These are phyloP conservation scores for Heptranchias perlo DNA, from an alignment of 2,113 vertebrate species.

Conservation along the genomic window DNA sequence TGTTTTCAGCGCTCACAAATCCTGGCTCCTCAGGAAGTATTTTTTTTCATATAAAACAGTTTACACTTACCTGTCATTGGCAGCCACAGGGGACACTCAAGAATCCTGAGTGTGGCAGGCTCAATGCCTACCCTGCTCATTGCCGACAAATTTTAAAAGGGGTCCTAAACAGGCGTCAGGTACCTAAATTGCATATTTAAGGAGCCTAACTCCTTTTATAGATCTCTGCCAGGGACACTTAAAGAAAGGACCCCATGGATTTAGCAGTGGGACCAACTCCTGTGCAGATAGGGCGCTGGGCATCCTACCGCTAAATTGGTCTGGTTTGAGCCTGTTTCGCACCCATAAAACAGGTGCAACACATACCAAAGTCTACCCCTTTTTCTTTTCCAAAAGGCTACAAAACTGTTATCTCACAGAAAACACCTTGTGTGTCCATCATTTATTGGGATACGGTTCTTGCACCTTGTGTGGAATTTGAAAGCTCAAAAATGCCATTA, in stretches of 20 bases:
- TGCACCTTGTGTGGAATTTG: too few species aligned
- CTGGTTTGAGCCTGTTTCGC: too few species aligned
- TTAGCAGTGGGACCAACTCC: neutral
- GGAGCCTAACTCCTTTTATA: neutral
- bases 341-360: neutral
- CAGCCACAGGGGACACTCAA: neutral
- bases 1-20: neutral
- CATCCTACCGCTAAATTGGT: too few species aligned
- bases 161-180: too few species aligned
- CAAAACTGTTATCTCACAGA: neutral
- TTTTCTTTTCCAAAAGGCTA: neutral
- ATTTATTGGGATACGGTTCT: too few species aligned
- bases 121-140: neutral
- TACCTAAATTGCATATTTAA: neutral
- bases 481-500: too few species aligned
- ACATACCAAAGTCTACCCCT: neutral
- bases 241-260: neutral
- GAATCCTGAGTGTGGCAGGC: neutral
- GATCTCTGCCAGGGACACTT: neutral
- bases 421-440: too few species aligned
- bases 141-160: neutral
- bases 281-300: neutral
- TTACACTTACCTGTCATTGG: neutral
- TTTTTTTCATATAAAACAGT: neutral
- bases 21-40: neutral